Evolutionary conservation across 2,888 invertebrate genomes (phyloP), one percentile per base, ranked within the genome.

Genomic region (Cryptocheilus praepositus): DNA sequence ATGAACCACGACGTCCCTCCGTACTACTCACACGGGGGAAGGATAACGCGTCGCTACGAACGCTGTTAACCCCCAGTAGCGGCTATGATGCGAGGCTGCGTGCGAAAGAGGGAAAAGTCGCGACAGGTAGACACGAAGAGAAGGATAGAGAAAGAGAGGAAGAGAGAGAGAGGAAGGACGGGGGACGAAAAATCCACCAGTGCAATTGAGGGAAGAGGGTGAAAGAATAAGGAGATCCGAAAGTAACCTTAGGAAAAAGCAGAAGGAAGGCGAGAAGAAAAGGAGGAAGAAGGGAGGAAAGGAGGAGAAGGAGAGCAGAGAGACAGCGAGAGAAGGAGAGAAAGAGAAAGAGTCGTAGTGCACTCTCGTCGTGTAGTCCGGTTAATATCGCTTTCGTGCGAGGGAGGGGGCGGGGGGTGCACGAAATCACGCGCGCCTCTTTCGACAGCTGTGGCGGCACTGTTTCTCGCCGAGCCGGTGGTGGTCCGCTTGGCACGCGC

Each of bases 391-490:
- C 62, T 65, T 73, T 64, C 36, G 36, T 36, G 49, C 16, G 49
- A 8, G 70, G 69, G 61, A 65, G 71, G 73, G 74, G 68, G 74
- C 72, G 69, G 61, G 67, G 71, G 73, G 74, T 70, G 74, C 72
- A 69, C 71, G 69, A 84, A 87, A 84, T 85, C 86, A 85, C 87
- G 83, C 86, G 85, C 81, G 85, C 84, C 87, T 81, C 87, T 85
- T 80, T 67, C 85, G 86, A 87, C 86, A 87, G 87, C 86, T 86
- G 81, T 86, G 82, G 83, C 86, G 86, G 86, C 84, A 87, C 88
- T 88, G 87, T 80, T 49, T 49, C 49, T 81, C 81, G 73, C 77
- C 66, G 70, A 80, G 81, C 77, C 76, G 76, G 81, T 73, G 16
- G 49, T 70, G 36, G 36, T 36, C 13, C 77, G 74, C 67, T 74